Percentiles rank a stretch among this genome's conserved stretches.
Conservation (phyloP, 2,797 vertebrate genomes). For the Heterohyrax brucei region DNA sequence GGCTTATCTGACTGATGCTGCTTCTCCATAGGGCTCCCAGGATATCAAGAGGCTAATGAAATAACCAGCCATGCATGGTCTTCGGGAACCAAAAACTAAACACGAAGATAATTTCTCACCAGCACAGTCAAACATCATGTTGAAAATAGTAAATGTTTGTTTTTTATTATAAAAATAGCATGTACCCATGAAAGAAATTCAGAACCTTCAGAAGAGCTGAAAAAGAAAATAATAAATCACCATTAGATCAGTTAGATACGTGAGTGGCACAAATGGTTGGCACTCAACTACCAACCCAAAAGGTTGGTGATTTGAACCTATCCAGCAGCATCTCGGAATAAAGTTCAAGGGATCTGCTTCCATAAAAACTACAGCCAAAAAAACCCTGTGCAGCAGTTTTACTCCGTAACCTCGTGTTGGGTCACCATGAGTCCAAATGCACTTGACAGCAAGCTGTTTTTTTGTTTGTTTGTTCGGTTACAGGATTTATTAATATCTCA, state of each 20-base stretch:
- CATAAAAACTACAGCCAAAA: background rate
- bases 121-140: slow-evolving; percentile 37
- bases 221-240: slow-evolving; percentile 67
- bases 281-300: background rate
- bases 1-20: slow-evolving; percentile 40
- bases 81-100: slow-evolving; percentile 64
- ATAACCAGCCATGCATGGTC: slow-evolving; percentile 40
- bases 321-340: background rate
- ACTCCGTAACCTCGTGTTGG: background rate
- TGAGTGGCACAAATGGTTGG: background rate
- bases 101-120: slow-evolving; percentile 38
- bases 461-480: background rate
- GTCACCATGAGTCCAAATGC: background rate
- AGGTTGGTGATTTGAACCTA: background rate
- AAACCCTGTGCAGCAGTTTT: background rate
- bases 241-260: background rate
- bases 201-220: slow-evolving; percentile 63
- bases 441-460: background rate
- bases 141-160: slow-evolving; percentile 20
- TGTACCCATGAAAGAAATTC: slow-evolving; percentile 23
- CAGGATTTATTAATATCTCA: slow-evolving; percentile 25
- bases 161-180: slow-evolving; percentile 63
- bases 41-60: slow-evolving; percentile 70
- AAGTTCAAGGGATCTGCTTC: background rate
- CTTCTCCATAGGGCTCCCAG: slow-evolving; percentile 42